Base-by-base conservation (phyloP, 2,888 invertebrate species). In the Orchesella flavescens region DNA sequence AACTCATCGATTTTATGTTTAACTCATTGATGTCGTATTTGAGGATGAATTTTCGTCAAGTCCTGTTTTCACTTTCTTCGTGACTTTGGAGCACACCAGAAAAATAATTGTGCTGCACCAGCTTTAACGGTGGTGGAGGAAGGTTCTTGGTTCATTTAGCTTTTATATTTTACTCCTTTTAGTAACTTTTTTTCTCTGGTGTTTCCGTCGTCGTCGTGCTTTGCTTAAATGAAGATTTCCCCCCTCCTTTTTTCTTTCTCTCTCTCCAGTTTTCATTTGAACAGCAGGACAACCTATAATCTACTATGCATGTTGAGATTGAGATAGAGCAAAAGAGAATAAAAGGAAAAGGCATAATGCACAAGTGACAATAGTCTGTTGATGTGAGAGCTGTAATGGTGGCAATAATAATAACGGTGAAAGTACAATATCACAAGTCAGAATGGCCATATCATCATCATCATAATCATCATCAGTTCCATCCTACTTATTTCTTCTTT, bases 391-490 rank as follows among this genome's bases (percentile, higher is more conserved):
- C 53, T 43, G 82, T 71, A 71, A 76, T 76, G 63, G 76, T 21
- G 44, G 49, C 72, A 83, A 76, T 76, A 76, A 65, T 76, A 83
- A 72, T 79, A 79, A 83, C 76, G 76, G 82, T 76, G 82, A 83
- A 83, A 83, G 82, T 63, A 83, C 72, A 83, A 83, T 83, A 83
- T 83, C 76, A 76, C 71, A 65, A 76, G 82, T 76, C 75, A 46
- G 59, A 77, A 76, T 83, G 43, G 82, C 72, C 76, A 66, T 76
- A 72, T 76, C 69, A 81, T 72, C n/a, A n/a, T n/a, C n/a, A n/a
- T n/a, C 71, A 66, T n/a, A n/a, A n/a, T n/a, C n/a, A n/a, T n/a
- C 71, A 66, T 63, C 75, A 55, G 81, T 81, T 75, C 75, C 71
- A 75, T 82, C 63, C 81, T 82, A 53, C 69, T 82, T 75, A 69